phyloP scores from a whole-genome alignment of 2,888 invertebrate species.

The Phasia obesa region DNA sequence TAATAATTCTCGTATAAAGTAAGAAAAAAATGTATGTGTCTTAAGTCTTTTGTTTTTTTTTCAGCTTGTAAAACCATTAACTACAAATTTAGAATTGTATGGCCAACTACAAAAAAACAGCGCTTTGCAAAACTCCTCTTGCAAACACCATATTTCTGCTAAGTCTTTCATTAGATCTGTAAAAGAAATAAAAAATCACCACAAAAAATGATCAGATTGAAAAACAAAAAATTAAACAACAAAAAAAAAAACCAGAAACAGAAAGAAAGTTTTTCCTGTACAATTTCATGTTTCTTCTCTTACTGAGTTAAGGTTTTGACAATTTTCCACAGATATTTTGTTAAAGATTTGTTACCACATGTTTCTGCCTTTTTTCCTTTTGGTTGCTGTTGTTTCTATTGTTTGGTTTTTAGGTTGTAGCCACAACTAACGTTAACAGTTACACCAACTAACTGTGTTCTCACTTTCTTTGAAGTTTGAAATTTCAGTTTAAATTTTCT shows the following conservation, averaged over 20 bases:
- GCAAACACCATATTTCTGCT: no score
- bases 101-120: background rate
- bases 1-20: constrained; percentile 13
- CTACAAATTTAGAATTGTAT: constrained; percentile 39
- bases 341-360: constrained; percentile 20
- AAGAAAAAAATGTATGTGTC: constrained; percentile 40
- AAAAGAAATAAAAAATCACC: constrained; percentile 6
- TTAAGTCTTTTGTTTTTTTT: constrained; percentile 62
- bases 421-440: constrained; percentile 67
- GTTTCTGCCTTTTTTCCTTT: background rate
- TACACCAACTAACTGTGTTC: constrained; percentile 71
- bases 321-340: constrained; percentile 53
- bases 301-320: constrained; percentile 44
- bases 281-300: constrained; percentile 5
- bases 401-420: background rate
- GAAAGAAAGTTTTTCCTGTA: constrained; percentile 54
- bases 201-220: constrained; percentile 1
- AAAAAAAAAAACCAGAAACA: constrained; percentile 31
- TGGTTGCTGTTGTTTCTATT: background rate
- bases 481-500: constrained; percentile 38
- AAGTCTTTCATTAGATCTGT: no score
- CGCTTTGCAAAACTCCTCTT: background rate
- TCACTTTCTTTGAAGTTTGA: constrained; percentile 66
- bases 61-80: constrained; percentile 39
- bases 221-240: background rate